Percentiles rank a stretch among this genome's conserved stretches.
These are phyloP conservation scores for Ophiothrix spiculata DNA, from an alignment of 35 echinoderm and acorn worm species.

Conservation along the genomic window DNA sequence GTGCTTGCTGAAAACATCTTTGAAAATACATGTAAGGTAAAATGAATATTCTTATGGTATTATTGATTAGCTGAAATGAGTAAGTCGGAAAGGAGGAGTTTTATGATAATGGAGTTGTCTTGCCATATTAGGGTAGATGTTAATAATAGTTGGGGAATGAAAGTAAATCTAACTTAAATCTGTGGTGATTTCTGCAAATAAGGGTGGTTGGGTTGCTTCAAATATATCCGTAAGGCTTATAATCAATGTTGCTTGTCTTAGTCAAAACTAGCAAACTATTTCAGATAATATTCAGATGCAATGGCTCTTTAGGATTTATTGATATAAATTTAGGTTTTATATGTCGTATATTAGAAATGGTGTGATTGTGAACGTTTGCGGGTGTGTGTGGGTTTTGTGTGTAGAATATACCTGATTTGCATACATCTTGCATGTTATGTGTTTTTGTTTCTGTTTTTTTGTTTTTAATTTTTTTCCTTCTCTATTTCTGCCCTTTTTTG, in stretches of 20 bases:
- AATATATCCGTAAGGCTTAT: no score
- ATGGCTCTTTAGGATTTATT: background rate
- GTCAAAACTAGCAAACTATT: background rate
- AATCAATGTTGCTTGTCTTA: background rate
- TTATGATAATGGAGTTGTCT: background rate
- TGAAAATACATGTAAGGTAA: background rate
- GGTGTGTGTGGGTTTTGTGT: background rate
- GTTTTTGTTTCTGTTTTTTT: no score
- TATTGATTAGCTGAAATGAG: background rate
- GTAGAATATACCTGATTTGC: background rate
- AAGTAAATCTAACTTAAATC: background rate
- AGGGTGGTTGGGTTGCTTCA: no score
- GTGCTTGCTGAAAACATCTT: background rate
- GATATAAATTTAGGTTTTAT: background rate
- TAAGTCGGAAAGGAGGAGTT: background rate
- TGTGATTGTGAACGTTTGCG: background rate
- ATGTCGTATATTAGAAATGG: background rate
- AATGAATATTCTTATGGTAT: background rate
- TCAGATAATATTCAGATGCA: background rate
- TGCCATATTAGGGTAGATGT: background rate
- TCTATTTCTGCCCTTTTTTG: background rate
- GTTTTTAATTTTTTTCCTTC: no score
- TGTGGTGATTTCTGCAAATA: no score
- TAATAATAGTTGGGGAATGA: background rate
- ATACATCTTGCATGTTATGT: slow-evolving; percentile 4